Evolutionary conservation across 2,113 vertebrate species (phyloP).

Genomic region (Myrmophylax atrothorax): DNA sequence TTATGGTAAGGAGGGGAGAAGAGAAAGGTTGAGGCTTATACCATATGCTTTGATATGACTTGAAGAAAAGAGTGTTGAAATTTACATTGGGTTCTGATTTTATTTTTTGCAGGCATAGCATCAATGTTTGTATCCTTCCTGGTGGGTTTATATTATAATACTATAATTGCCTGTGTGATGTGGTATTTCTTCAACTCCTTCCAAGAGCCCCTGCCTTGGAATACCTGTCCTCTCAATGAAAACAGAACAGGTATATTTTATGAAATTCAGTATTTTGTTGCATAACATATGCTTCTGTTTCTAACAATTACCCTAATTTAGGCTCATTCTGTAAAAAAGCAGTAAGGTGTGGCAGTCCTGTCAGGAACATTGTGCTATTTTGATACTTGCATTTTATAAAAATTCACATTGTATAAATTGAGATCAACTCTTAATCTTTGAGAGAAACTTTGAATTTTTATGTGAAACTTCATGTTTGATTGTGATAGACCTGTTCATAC

Average conservation of each 20-base stretch:
- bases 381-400: not conserved
- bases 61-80: not conserved
- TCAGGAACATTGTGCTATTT: not conserved
- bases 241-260: constrained; percentile 80
- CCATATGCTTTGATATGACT: not conserved
- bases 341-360: not conserved
- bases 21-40: not conserved
- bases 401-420: not conserved
- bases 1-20: not conserved
- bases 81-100: not conserved
- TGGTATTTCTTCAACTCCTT: constrained; percentile 99
- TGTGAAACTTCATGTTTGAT: not conserved
- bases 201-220: constrained; percentile 91
- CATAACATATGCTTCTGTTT: not conserved
- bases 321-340: not conserved
- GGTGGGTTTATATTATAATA: constrained; percentile 90
- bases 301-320: not conserved
- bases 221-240: constrained; percentile 78
- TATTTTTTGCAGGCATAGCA: constrained; percentile 78
- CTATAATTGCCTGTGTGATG: constrained; percentile 92
- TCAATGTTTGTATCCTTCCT: constrained; percentile 89
- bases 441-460: not conserved
- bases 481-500: not conserved
- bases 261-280: not conserved
- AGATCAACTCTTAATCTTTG: not conserved